Conservation (phyloP, 2,797 vertebrate species). For the Spea hammondii region DNA sequence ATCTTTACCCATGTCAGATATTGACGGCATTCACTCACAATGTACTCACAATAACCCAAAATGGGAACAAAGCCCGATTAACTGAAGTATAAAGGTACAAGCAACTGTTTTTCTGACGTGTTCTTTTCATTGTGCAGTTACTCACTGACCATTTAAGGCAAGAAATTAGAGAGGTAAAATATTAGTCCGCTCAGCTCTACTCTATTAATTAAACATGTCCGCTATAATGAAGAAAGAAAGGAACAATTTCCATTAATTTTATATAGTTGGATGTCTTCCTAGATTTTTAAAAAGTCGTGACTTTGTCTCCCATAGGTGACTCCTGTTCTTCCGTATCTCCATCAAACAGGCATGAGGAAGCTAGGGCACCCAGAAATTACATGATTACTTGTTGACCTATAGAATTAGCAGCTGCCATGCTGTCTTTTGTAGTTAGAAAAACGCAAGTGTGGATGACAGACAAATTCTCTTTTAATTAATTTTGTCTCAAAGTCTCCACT, state of each 20-base stretch:
- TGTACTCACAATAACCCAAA: too few species aligned
- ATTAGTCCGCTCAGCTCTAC: background rate
- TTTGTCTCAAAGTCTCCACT: conserved; percentile 34
- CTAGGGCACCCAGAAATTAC: conserved; percentile 51
- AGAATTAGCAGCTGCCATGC: conserved; percentile 58
- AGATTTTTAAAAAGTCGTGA: conserved; percentile 17
- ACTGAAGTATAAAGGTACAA: too few species aligned
- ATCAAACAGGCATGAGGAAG: conserved; percentile 56
- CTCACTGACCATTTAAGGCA: background rate
- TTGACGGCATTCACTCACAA: too few species aligned
- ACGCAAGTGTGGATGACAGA: conserved; percentile 57
- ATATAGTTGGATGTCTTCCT: conserved; percentile 12
- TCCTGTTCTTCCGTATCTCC: conserved; percentile 37
- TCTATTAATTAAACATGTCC: background rate
- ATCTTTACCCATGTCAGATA: too few species aligned
- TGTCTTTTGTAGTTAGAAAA: conserved; percentile 56
- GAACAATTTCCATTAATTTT: background rate
- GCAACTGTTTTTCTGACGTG: too few species aligned
- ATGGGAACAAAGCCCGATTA: too few species aligned
- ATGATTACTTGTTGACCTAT: conserved; percentile 59
- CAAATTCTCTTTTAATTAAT: conserved; percentile 59
- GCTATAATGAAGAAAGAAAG: background rate
- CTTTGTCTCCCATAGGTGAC: conserved; percentile 34
- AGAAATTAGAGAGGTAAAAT: background rate
- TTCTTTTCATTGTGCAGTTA: too few species aligned